Evolutionary conservation across 2,888 invertebrate species (phyloP).

Genomic region (Byasa hedistus): DNA sequence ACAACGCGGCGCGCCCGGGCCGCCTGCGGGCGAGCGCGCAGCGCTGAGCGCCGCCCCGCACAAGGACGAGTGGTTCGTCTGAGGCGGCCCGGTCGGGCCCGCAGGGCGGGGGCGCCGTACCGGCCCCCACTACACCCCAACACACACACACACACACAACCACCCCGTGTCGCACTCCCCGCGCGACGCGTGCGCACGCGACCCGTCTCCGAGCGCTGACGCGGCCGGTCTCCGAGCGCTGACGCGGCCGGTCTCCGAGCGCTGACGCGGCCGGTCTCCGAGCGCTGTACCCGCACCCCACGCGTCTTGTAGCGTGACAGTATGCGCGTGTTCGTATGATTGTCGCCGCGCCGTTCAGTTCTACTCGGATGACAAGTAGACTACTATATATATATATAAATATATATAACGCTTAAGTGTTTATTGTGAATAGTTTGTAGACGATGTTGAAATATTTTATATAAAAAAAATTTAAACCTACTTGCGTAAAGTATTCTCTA

Average conservation of each 20-base stretch:
- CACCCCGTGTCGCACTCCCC: slow-evolving; percentile 32
- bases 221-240: slow-evolving; percentile 12
- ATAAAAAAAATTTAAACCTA: not conserved
- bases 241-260: slow-evolving; percentile 19
- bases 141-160: slow-evolving; percentile 27
- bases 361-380: no score
- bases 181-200: slow-evolving; percentile 22
- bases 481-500: no score
- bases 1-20: slow-evolving; percentile 88
- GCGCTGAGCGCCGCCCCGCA: slow-evolving; percentile 89
- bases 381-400: not conserved
- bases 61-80: slow-evolving; percentile 96
- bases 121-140: slow-evolving; percentile 51
- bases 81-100: slow-evolving; percentile 71
- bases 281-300: slow-evolving; percentile 23
- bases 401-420: no score
- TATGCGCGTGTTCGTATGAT: not conserved
- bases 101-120: slow-evolving; percentile 68
- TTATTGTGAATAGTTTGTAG: slow-evolving; percentile 21
- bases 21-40: slow-evolving; percentile 96
- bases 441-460: slow-evolving; percentile 8
- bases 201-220: not conserved
- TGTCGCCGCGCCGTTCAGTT: no score
- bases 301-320: slow-evolving; percentile 22
- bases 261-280: not conserved